These are phyloP conservation scores for Nebria salina DNA, from an alignment of 2,888 invertebrate genomes.

Conservation along the genomic window DNA sequence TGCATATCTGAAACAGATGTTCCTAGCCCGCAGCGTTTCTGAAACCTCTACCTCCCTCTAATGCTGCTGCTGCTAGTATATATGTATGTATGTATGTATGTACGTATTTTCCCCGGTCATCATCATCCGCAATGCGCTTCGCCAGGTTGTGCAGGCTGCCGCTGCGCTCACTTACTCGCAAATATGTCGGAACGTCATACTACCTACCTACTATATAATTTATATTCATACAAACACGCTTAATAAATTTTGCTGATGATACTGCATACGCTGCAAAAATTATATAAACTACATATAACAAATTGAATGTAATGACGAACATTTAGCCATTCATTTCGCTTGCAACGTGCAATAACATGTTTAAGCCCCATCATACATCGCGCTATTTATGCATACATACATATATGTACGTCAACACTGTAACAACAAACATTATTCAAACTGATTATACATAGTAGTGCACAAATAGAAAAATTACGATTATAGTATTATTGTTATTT, in stretches of 20 bases:
- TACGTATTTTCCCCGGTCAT: not conserved
- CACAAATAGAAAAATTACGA: too few species aligned
- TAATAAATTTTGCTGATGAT: not conserved
- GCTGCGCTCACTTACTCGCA: not conserved
- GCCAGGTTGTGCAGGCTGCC: not conserved
- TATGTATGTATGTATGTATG: too few species aligned
- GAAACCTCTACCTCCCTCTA: not conserved
- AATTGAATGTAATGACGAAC: too few species aligned
- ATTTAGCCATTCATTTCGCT: too few species aligned
- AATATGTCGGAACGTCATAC: not conserved
- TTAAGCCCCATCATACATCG: too few species aligned
- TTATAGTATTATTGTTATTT: too few species aligned
- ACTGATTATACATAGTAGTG: too few species aligned
- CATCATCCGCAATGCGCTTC: not conserved
- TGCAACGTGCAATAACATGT: too few species aligned
- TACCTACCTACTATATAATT: not conserved
- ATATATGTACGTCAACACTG: too few species aligned
- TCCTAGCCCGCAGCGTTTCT: conserved; percentile 9
- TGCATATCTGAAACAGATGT: conserved; percentile 29
- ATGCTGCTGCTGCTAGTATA: not conserved
- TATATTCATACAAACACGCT: conserved; percentile 8
- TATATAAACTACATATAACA: not conserved
- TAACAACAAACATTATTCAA: too few species aligned
- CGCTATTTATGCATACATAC: too few species aligned
- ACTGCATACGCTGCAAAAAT: not conserved